Conservation (phyloP, 1,140 invertebrate species). For the Plodia interpunctella region DNA sequence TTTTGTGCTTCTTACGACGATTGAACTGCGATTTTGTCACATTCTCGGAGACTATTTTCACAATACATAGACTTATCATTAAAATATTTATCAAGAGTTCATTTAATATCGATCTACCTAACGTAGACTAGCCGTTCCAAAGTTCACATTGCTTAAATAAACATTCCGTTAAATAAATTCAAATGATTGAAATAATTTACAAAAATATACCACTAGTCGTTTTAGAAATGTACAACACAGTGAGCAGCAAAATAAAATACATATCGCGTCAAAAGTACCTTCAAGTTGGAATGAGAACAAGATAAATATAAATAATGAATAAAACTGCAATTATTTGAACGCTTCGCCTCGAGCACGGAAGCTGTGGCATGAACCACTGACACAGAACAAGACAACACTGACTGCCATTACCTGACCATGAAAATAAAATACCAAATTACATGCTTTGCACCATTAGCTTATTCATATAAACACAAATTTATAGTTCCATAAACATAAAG, state of each 20-base stretch:
- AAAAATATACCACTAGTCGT: constrained; percentile 62
- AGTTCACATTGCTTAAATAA: constrained; percentile 29
- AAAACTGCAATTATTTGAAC: constrained; percentile 15
- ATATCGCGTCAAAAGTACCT: constrained; percentile 39
- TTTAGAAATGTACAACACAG: constrained; percentile 54
- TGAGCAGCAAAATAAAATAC: constrained; percentile 44
- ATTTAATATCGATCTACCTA: constrained; percentile 13
- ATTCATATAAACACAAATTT: constrained; percentile 34
- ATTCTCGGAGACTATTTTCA: constrained; percentile 14
- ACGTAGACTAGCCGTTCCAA: constrained; percentile 45
- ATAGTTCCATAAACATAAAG: constrained; percentile 33
- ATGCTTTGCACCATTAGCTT: constrained; percentile 50
- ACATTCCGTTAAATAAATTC: constrained; percentile 35
- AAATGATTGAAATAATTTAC: constrained; percentile 55
- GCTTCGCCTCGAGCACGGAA: background rate
- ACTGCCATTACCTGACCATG: background rate
- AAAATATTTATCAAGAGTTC: background rate
- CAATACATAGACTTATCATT: constrained; percentile 5
- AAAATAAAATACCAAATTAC: constrained; percentile 27
- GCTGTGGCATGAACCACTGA: background rate
- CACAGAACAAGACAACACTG: background rate
- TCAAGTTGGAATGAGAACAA: constrained; percentile 62
- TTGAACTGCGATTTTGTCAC: background rate
- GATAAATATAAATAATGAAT: constrained; percentile 40
- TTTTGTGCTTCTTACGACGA: background rate